A percentile compares a stretch with the other conserved stretches of the same genome.
Conservation (phyloP, 2,888 invertebrate genomes). For the Ennomos erosarius region DNA sequence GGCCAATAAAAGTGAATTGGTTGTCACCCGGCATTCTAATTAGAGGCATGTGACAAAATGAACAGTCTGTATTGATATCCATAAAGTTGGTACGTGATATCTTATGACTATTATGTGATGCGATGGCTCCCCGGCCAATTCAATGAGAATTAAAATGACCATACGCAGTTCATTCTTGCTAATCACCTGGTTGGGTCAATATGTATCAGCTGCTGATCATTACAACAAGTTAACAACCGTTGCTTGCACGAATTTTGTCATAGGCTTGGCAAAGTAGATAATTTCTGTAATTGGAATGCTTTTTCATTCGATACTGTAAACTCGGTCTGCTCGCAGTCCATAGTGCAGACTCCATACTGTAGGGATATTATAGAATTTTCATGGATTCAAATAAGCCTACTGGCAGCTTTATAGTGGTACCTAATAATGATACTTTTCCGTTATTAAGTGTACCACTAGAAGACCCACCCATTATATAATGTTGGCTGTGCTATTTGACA, state of each 20-base stretch:
- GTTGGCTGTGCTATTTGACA: no score
- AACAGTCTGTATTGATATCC: background rate
- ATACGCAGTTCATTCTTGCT: slow-evolving; percentile 61
- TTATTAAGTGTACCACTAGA: no score
- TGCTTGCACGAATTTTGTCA: slow-evolving; percentile 24
- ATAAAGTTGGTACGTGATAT: slow-evolving; percentile 25
- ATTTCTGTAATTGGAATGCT: slow-evolving; percentile 14
- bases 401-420: no score
- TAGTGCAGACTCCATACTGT: slow-evolving; percentile 14
- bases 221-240: slow-evolving; percentile 21
- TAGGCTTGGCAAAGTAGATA: slow-evolving; percentile 16
- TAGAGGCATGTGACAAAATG: slow-evolving; percentile 29
- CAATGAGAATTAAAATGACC: slow-evolving; percentile 69
- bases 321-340: slow-evolving; percentile 11
- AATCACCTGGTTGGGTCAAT: slow-evolving; percentile 50
- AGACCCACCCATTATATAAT: no score
- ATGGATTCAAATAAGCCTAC: no score
- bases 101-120: slow-evolving; percentile 34
- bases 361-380: slow-evolving; percentile 36
- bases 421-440: no score
- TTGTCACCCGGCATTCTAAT: slow-evolving; percentile 23
- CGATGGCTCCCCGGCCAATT: slow-evolving; percentile 47
- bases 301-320: slow-evolving; percentile 14
- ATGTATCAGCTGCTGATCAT: slow-evolving; percentile 33
- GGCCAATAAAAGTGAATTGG: slow-evolving; percentile 28